Evolutionary conservation across 2,113 vertebrate genomes (phyloP).

Genomic region (Clupea harengus): DNA sequence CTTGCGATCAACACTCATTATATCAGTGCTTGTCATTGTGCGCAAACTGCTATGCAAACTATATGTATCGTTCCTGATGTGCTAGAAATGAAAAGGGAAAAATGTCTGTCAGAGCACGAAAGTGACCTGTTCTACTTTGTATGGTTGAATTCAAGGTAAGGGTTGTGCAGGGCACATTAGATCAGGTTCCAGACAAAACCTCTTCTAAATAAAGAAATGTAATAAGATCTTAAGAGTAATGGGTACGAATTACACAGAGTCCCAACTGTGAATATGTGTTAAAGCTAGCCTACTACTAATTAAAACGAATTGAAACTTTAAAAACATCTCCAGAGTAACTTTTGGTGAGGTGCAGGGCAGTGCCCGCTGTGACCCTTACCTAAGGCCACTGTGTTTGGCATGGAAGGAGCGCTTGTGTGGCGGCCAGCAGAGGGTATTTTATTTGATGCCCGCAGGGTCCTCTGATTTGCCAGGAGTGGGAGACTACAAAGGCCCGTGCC

Average conservation of each 20-base stretch:
- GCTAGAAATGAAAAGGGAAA: background rate
- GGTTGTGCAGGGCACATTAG: background rate
- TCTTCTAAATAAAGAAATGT: background rate
- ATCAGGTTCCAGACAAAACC: background rate
- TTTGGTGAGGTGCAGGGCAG: background rate
- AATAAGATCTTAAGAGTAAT: no score
- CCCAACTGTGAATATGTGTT: background rate
- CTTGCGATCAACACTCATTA: background rate
- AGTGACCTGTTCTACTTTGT: background rate
- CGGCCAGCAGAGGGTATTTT: conserved; percentile 5
- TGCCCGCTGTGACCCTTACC: background rate
- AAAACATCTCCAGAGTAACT: background rate
- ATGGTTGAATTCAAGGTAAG: background rate
- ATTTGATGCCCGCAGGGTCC: conserved; percentile 41
- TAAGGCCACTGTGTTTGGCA: background rate
- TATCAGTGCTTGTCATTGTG: background rate
- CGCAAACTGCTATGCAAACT: background rate
- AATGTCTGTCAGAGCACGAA: background rate
- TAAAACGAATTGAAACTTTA: background rate
- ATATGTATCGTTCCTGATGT: background rate
- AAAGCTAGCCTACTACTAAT: background rate
- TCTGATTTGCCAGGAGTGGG: conserved; percentile 53
- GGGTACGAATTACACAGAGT: background rate
- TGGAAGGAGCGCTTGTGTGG: background rate
- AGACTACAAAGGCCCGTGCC: conserved; percentile 53